Percentiles rank a stretch among this genome's conserved stretches.
phyloP scores from a whole-genome alignment of 2,113 vertebrate genomes.

The Climacteris rufus region DNA sequence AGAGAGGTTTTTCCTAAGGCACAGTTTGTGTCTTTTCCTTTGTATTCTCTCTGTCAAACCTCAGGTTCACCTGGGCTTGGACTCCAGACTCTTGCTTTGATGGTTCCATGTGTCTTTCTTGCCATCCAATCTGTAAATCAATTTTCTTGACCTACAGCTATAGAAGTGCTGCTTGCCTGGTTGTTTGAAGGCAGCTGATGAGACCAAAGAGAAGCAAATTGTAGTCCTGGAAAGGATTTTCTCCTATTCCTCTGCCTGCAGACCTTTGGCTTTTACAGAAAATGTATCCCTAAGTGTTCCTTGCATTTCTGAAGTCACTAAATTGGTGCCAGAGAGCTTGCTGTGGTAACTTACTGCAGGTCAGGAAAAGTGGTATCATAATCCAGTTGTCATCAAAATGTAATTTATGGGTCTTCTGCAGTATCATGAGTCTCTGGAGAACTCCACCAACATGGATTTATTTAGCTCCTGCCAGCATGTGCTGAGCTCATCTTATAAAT shows the following conservation, averaged over 20 bases:
- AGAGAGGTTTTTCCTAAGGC: not conserved
- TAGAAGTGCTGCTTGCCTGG: not conserved
- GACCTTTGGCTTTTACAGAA: not conserved
- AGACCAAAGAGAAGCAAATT: not conserved
- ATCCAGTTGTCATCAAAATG: not conserved
- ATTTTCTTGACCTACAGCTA: not conserved
- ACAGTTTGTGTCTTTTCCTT: not conserved
- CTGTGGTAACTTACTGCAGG: not conserved
- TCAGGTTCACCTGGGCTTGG: not conserved
- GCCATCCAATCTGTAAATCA: not conserved
- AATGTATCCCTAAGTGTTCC: not conserved
- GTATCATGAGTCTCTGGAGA: not conserved
- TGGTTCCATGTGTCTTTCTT: not conserved
- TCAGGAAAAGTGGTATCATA: not conserved
- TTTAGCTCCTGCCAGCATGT: not conserved
- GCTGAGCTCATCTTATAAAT: conserved; percentile 13
- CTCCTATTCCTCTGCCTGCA: not conserved
- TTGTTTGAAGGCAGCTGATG: not conserved
- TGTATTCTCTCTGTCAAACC: not conserved
- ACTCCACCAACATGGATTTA: not conserved
- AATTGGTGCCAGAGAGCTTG: not conserved
- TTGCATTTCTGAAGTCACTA: not conserved
- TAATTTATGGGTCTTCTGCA: not conserved
- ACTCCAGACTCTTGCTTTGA: not conserved
- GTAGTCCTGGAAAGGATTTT: not conserved